Conservation (phyloP, 2,797 vertebrate species). For the Monodelphis domestica region DNA sequence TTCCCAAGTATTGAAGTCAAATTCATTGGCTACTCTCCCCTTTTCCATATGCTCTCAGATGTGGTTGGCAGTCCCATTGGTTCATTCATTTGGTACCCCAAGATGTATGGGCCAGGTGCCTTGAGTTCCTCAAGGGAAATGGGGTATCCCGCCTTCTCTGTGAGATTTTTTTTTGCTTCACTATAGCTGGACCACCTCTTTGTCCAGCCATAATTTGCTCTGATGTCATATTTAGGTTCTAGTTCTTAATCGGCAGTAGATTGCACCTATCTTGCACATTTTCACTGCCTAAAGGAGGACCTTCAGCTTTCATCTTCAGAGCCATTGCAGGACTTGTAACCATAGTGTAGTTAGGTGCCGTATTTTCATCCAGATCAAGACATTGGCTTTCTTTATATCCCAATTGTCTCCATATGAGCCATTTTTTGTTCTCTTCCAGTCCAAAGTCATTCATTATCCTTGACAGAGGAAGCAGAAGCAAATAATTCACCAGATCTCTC, state of each 20-base stretch:
- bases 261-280: not conserved
- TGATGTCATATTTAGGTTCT: too few relatives aligned
- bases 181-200: not conserved
- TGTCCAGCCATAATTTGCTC: too few relatives aligned
- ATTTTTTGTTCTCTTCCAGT: not conserved
- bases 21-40: too few relatives aligned
- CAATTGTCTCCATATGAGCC: not conserved
- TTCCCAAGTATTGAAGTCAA: too few relatives aligned
- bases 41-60: too few relatives aligned
- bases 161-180: not conserved
- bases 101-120: not conserved
- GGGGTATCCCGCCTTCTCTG: not conserved
- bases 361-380: not conserved
- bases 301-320: not conserved
- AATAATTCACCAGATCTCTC: not conserved
- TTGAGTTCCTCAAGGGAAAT: too few relatives aligned
- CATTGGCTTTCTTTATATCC: not conserved
- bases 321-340: not conserved
- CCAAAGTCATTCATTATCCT: not conserved
- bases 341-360: not conserved
- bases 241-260: not conserved
- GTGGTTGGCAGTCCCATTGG: too few relatives aligned
- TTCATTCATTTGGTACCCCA: not conserved
- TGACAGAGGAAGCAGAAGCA: not conserved
- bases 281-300: not conserved